These are phyloP conservation scores for Drosophila lacteicornis DNA, from an alignment of 1,140 invertebrate genomes.

Conservation along the genomic window DNA sequence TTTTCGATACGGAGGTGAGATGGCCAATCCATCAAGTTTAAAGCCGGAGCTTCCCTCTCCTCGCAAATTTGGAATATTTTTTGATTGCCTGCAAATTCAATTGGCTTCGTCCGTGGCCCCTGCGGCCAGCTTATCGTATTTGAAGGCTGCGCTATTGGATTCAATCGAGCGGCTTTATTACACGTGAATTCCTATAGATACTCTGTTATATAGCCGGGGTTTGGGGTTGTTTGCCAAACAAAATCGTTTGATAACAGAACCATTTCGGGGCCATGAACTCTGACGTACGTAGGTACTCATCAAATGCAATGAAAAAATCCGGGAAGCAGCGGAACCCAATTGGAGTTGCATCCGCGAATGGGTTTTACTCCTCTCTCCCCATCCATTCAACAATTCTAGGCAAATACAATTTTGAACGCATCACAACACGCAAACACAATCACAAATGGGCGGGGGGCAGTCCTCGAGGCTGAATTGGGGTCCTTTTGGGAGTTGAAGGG, in stretches of 20 bases:
- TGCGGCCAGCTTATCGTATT: conserved; percentile 42
- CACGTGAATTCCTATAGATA: conserved; percentile 23
- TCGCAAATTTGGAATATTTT: conserved; percentile 22
- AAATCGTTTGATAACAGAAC: conserved; percentile 68
- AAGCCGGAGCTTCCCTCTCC: neutral
- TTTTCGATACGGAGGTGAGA: conserved; percentile 11
- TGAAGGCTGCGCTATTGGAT: conserved; percentile 48
- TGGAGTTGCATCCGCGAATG: conserved; percentile 52
- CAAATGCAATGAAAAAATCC: conserved; percentile 75
- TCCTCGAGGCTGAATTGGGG: neutral
- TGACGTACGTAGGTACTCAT: conserved; percentile 48
- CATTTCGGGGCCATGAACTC: conserved; percentile 36
- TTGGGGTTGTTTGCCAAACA: conserved; percentile 53
- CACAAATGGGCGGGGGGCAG: conserved; percentile 45
- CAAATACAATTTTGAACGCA: conserved; percentile 82
- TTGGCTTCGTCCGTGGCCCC: conserved; percentile 24
- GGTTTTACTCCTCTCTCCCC: neutral
- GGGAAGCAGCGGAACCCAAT: conserved; percentile 61
- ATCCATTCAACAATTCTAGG: conserved; percentile 61
- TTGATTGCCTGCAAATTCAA: conserved; percentile 50
- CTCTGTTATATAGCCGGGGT: conserved; percentile 18
- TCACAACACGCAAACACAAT: conserved; percentile 83
- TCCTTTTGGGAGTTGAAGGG: neutral
- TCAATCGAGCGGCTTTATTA: conserved; percentile 62
- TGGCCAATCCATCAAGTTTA: conserved; percentile 21